Conservation (phyloP, 2,888 invertebrate genomes). For the Pardosa pseudoannulata region DNA sequence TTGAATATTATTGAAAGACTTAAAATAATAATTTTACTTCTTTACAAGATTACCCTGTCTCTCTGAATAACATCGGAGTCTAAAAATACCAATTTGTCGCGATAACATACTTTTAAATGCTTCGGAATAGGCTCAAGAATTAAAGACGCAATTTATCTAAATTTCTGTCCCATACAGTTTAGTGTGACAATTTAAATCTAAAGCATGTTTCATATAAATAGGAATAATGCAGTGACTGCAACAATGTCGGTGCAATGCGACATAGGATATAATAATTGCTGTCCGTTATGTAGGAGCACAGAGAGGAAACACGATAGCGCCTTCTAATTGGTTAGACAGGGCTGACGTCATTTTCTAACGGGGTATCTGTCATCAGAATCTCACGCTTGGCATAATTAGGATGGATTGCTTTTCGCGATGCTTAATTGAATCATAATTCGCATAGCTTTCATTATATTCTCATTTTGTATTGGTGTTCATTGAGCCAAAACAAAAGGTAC, state of each 20-base stretch:
- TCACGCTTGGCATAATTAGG: slow-evolving; percentile 38
- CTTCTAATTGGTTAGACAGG: slow-evolving; percentile 30
- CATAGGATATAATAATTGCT: background rate
- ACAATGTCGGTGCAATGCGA: background rate
- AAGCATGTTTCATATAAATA: background rate
- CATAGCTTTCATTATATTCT: slow-evolving; percentile 6
- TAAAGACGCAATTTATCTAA: background rate
- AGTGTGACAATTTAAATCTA: background rate
- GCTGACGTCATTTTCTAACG: slow-evolving; percentile 35
- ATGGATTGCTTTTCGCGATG: slow-evolving; percentile 18
- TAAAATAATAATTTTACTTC: too few species aligned
- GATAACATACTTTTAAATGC: too few species aligned
- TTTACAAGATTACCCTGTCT: too few species aligned
- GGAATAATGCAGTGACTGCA: background rate
- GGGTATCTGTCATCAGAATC: slow-evolving; percentile 31
- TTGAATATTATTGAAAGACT: too few species aligned
- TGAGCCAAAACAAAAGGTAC: background rate
- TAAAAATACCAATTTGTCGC: too few species aligned
- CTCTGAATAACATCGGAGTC: too few species aligned
- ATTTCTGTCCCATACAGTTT: background rate
- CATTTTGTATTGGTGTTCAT: background rate
- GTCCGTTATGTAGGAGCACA: slow-evolving; percentile 11
- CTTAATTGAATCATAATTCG: slow-evolving; percentile 29
- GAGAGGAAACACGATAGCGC: slow-evolving; percentile 15
- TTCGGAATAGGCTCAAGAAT: too few species aligned